Evolutionary conservation across 2,888 invertebrate species (phyloP).

Genomic region (Heliconius ismenius): DNA sequence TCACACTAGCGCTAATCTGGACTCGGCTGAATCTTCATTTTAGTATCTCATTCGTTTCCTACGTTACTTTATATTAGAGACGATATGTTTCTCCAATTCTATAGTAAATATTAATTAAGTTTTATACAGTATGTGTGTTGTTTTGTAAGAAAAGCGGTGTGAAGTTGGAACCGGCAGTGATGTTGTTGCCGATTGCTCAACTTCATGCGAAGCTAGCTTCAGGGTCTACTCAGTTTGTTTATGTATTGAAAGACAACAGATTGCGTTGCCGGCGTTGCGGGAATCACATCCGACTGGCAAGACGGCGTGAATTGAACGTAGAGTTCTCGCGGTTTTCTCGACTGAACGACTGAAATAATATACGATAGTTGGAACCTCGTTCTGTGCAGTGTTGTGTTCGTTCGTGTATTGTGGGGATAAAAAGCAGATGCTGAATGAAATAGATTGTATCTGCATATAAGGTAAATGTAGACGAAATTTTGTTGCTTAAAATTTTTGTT

Average conservation of each 20-base stretch:
- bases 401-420: slow-evolving; percentile 38
- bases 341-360: slow-evolving; percentile 35
- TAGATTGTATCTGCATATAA: slow-evolving; percentile 20
- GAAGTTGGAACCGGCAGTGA: slow-evolving; percentile 36
- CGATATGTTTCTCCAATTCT: slow-evolving; percentile 3
- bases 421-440: slow-evolving; percentile 20
- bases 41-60: slow-evolving; percentile 34
- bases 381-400: slow-evolving; percentile 62
- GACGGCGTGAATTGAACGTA: slow-evolving; percentile 67
- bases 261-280: slow-evolving; percentile 73
- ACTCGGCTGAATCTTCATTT: slow-evolving; percentile 33
- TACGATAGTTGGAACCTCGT: slow-evolving; percentile 31
- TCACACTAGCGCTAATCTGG: slow-evolving; percentile 71
- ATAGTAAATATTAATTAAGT: not conserved
- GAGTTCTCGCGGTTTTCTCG: slow-evolving; percentile 38
- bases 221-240: slow-evolving; percentile 75
- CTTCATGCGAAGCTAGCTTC: slow-evolving; percentile 69
- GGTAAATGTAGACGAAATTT: slow-evolving; percentile 12
- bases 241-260: slow-evolving; percentile 80
- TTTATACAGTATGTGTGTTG: not conserved
- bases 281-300: slow-evolving; percentile 62
- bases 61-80: slow-evolving; percentile 17
- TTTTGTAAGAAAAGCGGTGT: slow-evolving; percentile 22
- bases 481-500: not conserved
- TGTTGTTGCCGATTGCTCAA: slow-evolving; percentile 41